Evolutionary conservation across 2,797 vertebrate genomes (phyloP).

Genomic region (Dermochelys coriacea): DNA sequence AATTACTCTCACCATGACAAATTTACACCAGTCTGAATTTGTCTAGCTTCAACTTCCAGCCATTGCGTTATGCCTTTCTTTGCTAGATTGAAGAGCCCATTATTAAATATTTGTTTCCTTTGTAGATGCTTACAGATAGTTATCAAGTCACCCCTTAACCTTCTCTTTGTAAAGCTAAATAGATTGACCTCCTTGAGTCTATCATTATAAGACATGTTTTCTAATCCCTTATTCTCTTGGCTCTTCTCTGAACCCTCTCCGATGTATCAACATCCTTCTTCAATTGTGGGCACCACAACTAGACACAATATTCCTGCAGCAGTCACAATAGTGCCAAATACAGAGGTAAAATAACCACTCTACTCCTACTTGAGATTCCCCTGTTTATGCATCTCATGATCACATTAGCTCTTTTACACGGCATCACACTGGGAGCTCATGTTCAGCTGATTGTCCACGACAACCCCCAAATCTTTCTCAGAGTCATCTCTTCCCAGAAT

Average conservation of each 20-base stretch:
- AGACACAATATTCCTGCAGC: background rate
- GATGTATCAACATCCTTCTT: background rate
- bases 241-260: background rate
- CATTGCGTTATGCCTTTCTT: background rate
- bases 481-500: background rate
- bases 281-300: background rate
- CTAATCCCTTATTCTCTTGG: background rate
- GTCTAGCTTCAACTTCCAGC: background rate
- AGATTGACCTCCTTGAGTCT: background rate
- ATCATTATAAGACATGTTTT: background rate
- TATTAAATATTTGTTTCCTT: background rate
- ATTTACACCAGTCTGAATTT: background rate
- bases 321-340: background rate
- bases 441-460: background rate
- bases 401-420: background rate
- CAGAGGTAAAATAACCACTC: background rate
- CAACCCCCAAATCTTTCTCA: background rate
- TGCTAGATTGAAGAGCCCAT: background rate
- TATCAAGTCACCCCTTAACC: background rate
- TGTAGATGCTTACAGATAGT: background rate
- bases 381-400: background rate
- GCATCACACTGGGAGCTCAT: background rate
- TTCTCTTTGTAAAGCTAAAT: background rate
- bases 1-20: background rate
- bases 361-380: background rate